A percentile compares a stretch with the other conserved stretches of the same genome.
phyloP scores from a whole-genome alignment of 2,113 vertebrate genomes.

The Lipophrys pholis region DNA sequence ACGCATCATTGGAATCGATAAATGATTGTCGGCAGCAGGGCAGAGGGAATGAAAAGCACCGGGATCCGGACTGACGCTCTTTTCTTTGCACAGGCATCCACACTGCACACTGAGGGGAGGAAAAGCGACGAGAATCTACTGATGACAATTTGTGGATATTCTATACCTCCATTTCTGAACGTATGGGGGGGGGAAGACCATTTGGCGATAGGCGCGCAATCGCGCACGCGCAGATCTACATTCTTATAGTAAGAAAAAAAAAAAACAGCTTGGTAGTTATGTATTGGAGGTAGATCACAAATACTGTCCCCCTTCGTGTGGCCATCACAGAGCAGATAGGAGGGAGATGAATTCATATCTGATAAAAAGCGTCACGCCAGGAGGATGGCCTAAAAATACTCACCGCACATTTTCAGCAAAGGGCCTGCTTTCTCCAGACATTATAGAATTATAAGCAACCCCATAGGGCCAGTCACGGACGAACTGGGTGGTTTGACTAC shows the following conservation, averaged over 20 bases:
- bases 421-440: conserved; percentile 38
- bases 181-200: conserved; percentile 50
- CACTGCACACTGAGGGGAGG: conserved; percentile 30
- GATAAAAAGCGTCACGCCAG: conserved; percentile 24
- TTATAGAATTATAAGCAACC: conserved; percentile 34
- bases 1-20: conserved; percentile 68
- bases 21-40: conserved; percentile 61
- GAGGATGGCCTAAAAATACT: conserved; percentile 26
- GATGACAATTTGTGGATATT: conserved; percentile 44
- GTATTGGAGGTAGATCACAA: conserved; percentile 5
- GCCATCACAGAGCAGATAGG: conserved; percentile 21
- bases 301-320: not conserved
- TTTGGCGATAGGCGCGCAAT: conserved; percentile 27
- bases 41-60: conserved; percentile 31
- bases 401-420: conserved; percentile 47
- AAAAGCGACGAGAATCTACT: conserved; percentile 47
- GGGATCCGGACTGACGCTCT: conserved; percentile 42
- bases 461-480: conserved; percentile 46
- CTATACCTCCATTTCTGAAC: conserved; percentile 58
- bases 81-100: conserved; percentile 43
- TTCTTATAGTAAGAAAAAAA: conserved; percentile 49
- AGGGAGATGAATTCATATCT: not conserved
- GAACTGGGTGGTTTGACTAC: conserved; percentile 54
- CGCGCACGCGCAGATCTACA: conserved; percentile 45
- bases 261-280: not conserved